Evolutionary conservation across 2,888 invertebrate genomes (phyloP).

Genomic region (Tanytarsus gracilentus): DNA sequence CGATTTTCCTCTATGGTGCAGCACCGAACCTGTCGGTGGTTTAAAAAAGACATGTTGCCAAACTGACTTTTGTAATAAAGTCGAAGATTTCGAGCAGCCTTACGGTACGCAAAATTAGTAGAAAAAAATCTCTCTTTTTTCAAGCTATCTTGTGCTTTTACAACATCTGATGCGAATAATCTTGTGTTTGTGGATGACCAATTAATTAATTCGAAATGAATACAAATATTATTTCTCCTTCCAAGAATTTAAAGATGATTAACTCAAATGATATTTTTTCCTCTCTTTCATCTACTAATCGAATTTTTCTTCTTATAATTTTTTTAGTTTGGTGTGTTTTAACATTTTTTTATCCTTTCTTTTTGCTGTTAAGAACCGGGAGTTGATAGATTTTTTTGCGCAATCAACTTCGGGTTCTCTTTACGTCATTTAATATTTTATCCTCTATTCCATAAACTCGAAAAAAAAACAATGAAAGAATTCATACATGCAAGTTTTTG

Average conservation of each 20-base stretch:
- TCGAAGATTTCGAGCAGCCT: not conserved
- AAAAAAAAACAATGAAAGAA: conserved; percentile 32
- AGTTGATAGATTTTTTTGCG: no score
- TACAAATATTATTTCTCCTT: no score
- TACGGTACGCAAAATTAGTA: not conserved
- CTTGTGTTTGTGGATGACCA: not conserved
- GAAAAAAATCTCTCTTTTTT: no score
- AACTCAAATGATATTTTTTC: conserved; percentile 6
- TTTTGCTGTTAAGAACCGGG: no score
- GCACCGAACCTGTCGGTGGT: not conserved
- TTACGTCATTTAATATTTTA: not conserved
- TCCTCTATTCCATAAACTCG: conserved; percentile 29
- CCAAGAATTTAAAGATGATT: conserved; percentile 9
- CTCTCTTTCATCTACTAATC: conserved; percentile 7
- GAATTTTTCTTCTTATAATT: not conserved
- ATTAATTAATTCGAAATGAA: not conserved
- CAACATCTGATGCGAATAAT: not conserved
- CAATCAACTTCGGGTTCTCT: conserved; percentile 28
- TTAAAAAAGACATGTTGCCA: not conserved
- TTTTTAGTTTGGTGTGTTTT: not conserved
- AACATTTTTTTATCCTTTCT: not conserved
- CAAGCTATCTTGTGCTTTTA: not conserved
- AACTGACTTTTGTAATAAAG: not conserved
- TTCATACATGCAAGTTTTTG: not conserved
- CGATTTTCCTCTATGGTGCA: not conserved